Evolutionary conservation across 2,888 invertebrate species (phyloP), one percentile per base, ranked within the genome.

Genomic region (Andrena minutula): DNA sequence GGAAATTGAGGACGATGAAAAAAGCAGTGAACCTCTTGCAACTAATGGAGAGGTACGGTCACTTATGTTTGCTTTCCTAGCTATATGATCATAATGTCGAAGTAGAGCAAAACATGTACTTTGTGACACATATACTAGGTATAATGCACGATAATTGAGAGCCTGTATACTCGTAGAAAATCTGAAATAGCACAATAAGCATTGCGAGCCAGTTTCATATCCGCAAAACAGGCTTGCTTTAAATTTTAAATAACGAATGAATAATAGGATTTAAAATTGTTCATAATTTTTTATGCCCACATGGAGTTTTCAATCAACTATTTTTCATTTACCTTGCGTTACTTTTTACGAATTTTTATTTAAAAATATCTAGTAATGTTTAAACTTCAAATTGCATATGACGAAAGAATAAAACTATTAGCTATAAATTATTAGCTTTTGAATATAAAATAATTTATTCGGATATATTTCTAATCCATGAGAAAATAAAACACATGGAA

Each of bases 21-120:
- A 95, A 92, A 95, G 96, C 85, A 94, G 95, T 90, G 95, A 96
- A 91, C 96, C 96, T 80, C 95, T 96, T 89, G 96, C 97, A 80
- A 96, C 97, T 76, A 96, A 96, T 91, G 97, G 97, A 85, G 93
- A 94, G 91, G 94, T 93, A 82, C 30, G 35, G 23, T 78, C 16
- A 28, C 49, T 83, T 73, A 58, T 76, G 60, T 78, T 78, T 74
- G 35, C 70, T 51, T 77, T 32, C 30, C 26, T 65, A 41, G 53
- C 28, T 66, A 63, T 71, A 60, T 53, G 63, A 70, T 78, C 74
- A 70, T 68, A 77, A 82, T 58, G 35, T 12, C 26, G 60, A 79
- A 71, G 53, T 77, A 30, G 77, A 68, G 56, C 64, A 63, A 82
- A 83, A 73, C 69, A 61, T 82, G 49, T 73, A 73, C 30, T n/a